Conservation (phyloP, 2,113 vertebrate species). For the Apistogramma diplotaenia region DNA sequence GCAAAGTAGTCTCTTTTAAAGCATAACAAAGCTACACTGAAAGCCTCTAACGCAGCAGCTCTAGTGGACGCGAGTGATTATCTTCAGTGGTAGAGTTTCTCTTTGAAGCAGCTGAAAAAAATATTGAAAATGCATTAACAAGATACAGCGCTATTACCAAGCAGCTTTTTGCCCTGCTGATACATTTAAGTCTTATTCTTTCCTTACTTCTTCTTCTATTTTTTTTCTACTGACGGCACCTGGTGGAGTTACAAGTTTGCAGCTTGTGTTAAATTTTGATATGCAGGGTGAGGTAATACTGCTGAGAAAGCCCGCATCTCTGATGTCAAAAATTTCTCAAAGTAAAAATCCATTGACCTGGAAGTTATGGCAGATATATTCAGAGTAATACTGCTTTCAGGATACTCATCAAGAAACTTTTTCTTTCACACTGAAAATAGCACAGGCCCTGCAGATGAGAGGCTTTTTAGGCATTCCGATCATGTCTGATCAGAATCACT, state of each 20-base stretch:
- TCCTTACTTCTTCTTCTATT: too few species aligned
- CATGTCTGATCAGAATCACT: not conserved
- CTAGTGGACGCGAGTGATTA: conserved; percentile 10
- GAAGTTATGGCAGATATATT: not conserved
- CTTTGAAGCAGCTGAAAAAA: conserved; percentile 33
- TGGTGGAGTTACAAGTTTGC: not conserved
- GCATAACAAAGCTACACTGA: not conserved
- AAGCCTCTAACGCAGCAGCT: not conserved
- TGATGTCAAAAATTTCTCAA: conserved; percentile 16
- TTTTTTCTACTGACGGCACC: not conserved
- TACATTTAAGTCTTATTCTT: not conserved
- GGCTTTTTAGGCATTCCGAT: not conserved
- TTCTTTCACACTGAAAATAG: not conserved
- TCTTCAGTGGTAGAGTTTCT: conserved; percentile 7
- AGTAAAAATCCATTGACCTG: not conserved
- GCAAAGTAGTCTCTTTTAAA: conserved; percentile 2
- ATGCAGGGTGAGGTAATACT: not conserved
- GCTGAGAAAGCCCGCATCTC: not conserved
- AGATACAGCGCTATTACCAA: not conserved
- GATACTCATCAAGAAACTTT: not conserved
- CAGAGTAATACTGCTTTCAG: not conserved
- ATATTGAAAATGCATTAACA: conserved; percentile 13
- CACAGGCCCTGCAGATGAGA: not conserved
- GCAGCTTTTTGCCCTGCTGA: not conserved
- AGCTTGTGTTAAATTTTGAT: not conserved